Evolutionary conservation across 2,797 vertebrate genomes (phyloP), one percentile per base, ranked within the genome.

Genomic region (Emys orbicularis): DNA sequence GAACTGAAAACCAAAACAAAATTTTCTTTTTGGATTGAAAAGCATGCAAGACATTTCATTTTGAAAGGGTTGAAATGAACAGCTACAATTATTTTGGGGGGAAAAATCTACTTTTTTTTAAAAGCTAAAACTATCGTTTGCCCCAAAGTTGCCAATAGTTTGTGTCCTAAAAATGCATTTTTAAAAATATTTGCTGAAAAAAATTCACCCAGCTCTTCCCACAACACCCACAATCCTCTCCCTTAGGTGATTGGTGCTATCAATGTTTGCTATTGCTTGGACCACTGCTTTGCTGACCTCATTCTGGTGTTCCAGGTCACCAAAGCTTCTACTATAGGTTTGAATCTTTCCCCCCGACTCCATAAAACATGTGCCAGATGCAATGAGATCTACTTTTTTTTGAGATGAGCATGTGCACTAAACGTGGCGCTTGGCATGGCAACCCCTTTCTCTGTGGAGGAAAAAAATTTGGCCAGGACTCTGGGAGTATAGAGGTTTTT

Each of bases 401-500:
- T 52, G 72, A 83, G 49, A 57, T 34, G 72, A 86, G 72, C 9
- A 54, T 59, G 44, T 56, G 65, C 19, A 41, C 83, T 81, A 50
- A 1, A 41, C 53, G 5, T 87, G 81, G 3, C 82, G 37, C 76
- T 65, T 41, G 61, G 68, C 31, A 65, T 52, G 83, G 61, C 53
- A 79, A 53, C 44, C 88, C 53, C 77, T 87, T 94, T 56, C 37
- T 87, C 31, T 4, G 1, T 41, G 82, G 92, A 94, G 88, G 12
- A 74, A 80, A 87, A 88, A 90, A 93, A 79, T 25, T 21, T 25
- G n/a, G 23, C 15, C 0, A 31, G 90, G 49, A 90, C 81, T 8
- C 79, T 68, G 74, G 13, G n/a, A 95, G 80, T 57, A 96, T 83
- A 95, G 95, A 96, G 84, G 16, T 53, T 94, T 96, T 96, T 95